phyloP scores from a whole-genome alignment of 1,140 invertebrate genomes.

The Steinernema feltiae region DNA sequence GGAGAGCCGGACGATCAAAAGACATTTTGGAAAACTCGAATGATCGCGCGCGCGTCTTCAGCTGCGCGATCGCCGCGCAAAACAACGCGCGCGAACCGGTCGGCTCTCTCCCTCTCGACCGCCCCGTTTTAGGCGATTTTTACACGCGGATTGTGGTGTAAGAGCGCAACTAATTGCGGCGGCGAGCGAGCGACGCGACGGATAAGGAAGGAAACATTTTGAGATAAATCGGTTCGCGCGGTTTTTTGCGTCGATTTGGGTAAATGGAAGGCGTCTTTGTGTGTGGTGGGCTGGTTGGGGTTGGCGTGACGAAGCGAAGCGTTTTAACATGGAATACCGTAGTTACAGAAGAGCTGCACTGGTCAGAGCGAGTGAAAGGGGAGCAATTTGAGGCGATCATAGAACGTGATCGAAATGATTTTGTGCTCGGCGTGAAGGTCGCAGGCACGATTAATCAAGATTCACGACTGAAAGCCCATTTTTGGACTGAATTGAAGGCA shows the following conservation, averaged over 20 bases:
- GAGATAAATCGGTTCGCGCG: not conserved
- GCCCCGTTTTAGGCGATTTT: constrained; percentile 2
- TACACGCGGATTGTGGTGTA: not conserved
- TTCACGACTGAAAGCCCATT: too few relatives aligned
- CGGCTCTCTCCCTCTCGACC: not conserved
- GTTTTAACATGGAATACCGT: too few relatives aligned
- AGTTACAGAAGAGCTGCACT: too few relatives aligned
- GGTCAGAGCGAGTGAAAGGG: too few relatives aligned
- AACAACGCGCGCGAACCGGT: not conserved
- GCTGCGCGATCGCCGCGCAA: not conserved
- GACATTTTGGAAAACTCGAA: constrained; percentile 4
- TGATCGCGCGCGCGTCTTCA: not conserved
- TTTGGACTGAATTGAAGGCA: too few relatives aligned
- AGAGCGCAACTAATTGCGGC: constrained; percentile 5
- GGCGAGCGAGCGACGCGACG: too few relatives aligned
- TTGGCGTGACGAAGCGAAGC: not conserved
- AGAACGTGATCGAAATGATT: too few relatives aligned
- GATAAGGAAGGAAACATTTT: not conserved
- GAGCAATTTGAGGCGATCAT: too few relatives aligned
- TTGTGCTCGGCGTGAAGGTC: too few relatives aligned
- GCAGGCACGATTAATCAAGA: too few relatives aligned
- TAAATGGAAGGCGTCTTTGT: not conserved
- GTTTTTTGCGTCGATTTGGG: not conserved
- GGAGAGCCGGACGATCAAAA: not conserved
- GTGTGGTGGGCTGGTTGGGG: too few relatives aligned